Percentiles rank a stretch among this genome's conserved stretches.
These are phyloP conservation scores for Myotis brandtii DNA, from an alignment of 2,113 vertebrate species.

Conservation along the genomic window DNA sequence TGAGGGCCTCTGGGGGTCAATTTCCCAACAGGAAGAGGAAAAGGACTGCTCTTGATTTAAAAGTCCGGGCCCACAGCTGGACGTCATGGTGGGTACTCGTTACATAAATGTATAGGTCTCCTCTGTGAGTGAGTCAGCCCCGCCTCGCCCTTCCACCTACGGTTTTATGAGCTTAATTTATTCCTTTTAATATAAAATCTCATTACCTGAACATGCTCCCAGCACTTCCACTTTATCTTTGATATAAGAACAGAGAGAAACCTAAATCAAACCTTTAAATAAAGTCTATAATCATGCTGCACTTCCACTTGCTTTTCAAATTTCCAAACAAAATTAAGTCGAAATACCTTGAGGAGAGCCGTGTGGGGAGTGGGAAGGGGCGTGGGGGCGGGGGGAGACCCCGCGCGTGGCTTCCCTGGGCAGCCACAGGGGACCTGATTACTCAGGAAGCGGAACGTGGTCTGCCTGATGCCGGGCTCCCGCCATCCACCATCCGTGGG, in stretches of 20 bases:
- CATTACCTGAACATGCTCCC: conserved; percentile 92
- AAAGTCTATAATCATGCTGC: conserved; percentile 89
- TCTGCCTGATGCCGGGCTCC: conserved; percentile 64
- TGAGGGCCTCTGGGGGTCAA: neutral
- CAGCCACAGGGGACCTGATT: conserved; percentile 80
- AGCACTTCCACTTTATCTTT: conserved; percentile 89
- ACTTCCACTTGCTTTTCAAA: conserved; percentile 88
- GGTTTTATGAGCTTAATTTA: conserved; percentile 91
- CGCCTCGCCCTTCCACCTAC: conserved; percentile 83
- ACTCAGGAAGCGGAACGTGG: conserved; percentile 73
- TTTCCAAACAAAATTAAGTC: conserved; percentile 91
- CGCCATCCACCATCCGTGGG: conserved; percentile 46
- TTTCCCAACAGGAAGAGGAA: conserved; percentile 80
- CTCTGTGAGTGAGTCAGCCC: conserved; percentile 80
- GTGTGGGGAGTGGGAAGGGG: neutral
- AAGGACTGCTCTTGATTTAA: conserved; percentile 78
- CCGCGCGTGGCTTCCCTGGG: conserved; percentile 61
- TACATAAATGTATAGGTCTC: conserved; percentile 84
- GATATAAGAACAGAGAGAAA: conserved; percentile 94
- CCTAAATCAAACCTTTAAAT: conserved; percentile 92
- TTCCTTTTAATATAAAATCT: conserved; percentile 95
- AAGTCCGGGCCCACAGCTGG: conserved; percentile 78
- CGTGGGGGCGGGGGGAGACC: accelerated
- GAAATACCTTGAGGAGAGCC: conserved; percentile 82
- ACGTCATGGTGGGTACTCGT: conserved; percentile 72